Evolutionary conservation across 2,797 vertebrate species (phyloP), one percentile per base, ranked within the genome.

Genomic region (Heterohyrax brucei): DNA sequence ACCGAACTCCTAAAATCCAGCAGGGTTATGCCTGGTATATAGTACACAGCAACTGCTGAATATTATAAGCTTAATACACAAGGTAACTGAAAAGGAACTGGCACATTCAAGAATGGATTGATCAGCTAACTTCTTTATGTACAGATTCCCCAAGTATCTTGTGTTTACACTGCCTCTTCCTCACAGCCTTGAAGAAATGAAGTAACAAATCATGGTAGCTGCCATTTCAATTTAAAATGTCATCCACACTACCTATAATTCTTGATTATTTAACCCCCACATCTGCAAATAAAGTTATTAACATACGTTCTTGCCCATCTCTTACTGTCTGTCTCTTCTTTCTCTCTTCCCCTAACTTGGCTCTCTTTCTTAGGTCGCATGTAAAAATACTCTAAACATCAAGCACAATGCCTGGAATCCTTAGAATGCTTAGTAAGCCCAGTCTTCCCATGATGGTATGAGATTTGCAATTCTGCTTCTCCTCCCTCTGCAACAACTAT

Each of bases 331-430:
- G 91, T 92, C 46, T 95, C 61, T 92, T 68, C 75, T n/a, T 28
- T 96, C 18, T 21, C 26, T 53, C 61, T 91, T n/a, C 44, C 56
- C 50, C 28, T n/a, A 78, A 86, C 79, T 89, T 77, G n/a, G 70
- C 73, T n/a, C 14, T 61, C 83, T 16, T 86, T 50, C 26, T 56
- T 70, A 80, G 28, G 14, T 92, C 88, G 88, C 73, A 78, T 68
- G 12, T 82, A 94, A 96, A 94, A 96, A 95, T 91, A 93, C 75
- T 87, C 13, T 82, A 89, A 72, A 59, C 94, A 81, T 80, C 39
- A 87, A 95, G n/a, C 5, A 91, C 22, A 95, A 93, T 79, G 26
- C 64, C 14, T 79, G 64, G 53, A 94, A 92, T 85, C 48, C 46
- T 80, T 68, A 75, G 48, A 96, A 82, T 94, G 79, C 59, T 78